These are phyloP conservation scores for Centropristis striata DNA, from an alignment of 2,113 vertebrate genomes.

Conservation along the genomic window DNA sequence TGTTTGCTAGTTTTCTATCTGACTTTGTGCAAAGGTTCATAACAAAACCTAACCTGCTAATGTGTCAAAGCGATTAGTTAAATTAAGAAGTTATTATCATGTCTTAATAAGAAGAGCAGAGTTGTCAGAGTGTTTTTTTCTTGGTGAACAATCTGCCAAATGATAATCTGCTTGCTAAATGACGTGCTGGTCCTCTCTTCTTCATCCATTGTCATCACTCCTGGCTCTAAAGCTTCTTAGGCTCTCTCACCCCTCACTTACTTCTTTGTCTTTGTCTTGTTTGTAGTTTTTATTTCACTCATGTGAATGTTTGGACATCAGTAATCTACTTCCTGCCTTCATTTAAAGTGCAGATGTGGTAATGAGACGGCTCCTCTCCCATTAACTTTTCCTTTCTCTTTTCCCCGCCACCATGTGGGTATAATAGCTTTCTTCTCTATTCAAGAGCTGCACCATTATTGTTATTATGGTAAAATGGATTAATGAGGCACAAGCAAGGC, in stretches of 20 bases:
- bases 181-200: neutral
- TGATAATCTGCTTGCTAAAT: neutral
- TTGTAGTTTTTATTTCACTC: neutral
- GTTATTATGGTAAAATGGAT: neutral
- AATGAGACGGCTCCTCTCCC: neutral
- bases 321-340: neutral
- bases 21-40: too few relatives aligned
- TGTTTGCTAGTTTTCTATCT: too few relatives aligned
- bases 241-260: neutral
- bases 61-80: too few relatives aligned
- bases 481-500: neutral
- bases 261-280: neutral
- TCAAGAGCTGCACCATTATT: neutral
- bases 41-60: too few relatives aligned
- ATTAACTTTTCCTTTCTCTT: neutral
- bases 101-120: too few relatives aligned
- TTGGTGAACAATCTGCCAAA: too few relatives aligned
- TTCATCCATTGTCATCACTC: rapidly evolving
- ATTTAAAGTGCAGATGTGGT: neutral
- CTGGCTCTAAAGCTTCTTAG: neutral
- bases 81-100: too few relatives aligned
- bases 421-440: neutral
- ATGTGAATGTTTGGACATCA: neutral
- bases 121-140: too few relatives aligned
- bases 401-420: too few relatives aligned